Conservation (phyloP, 2,113 vertebrate genomes). For the Seriola quinqueradiata region DNA sequence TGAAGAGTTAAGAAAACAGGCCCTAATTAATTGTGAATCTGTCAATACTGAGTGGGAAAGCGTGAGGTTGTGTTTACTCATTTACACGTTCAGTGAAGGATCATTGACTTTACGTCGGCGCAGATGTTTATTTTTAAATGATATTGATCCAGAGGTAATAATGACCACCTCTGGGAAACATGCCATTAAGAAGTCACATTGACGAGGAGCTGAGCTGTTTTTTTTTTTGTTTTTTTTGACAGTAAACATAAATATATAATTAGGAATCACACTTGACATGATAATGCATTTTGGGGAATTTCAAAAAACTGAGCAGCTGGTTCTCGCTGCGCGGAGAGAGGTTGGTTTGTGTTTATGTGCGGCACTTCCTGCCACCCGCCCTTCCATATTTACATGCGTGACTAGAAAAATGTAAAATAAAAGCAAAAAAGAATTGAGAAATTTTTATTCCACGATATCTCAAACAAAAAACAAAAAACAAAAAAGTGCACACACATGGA, state of each 20-base stretch:
- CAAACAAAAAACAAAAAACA: slow-evolving; percentile 6
- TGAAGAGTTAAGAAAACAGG: slow-evolving; percentile 26
- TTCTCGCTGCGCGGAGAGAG: too few relatives aligned
- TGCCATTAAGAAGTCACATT: slow-evolving; percentile 61
- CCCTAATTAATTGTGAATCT: slow-evolving; percentile 69
- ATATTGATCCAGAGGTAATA: slow-evolving; percentile 72
- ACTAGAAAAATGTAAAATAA: neutral
- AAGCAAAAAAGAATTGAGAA: slow-evolving; percentile 1
- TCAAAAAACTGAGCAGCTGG: neutral
- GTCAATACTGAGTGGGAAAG: slow-evolving; percentile 60
- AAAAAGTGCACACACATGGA: slow-evolving; percentile 11
- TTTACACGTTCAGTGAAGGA: slow-evolving; percentile 64
- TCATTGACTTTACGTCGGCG: slow-evolving; percentile 69
- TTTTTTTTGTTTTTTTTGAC: neutral
- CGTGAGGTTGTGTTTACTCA: slow-evolving; percentile 60
- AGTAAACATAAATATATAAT: neutral
- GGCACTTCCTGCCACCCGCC: neutral
- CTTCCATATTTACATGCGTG: neutral
- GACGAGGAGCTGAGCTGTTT: slow-evolving; percentile 34
- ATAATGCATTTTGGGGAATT: neutral
- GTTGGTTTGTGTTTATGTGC: neutral
- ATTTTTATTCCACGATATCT: neutral
- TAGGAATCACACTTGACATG: neutral
- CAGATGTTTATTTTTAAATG: slow-evolving; percentile 73
- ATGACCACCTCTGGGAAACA: slow-evolving; percentile 57